Evolutionary conservation across 2,888 invertebrate genomes (phyloP).

Genomic region (Pomacea canaliculata): DNA sequence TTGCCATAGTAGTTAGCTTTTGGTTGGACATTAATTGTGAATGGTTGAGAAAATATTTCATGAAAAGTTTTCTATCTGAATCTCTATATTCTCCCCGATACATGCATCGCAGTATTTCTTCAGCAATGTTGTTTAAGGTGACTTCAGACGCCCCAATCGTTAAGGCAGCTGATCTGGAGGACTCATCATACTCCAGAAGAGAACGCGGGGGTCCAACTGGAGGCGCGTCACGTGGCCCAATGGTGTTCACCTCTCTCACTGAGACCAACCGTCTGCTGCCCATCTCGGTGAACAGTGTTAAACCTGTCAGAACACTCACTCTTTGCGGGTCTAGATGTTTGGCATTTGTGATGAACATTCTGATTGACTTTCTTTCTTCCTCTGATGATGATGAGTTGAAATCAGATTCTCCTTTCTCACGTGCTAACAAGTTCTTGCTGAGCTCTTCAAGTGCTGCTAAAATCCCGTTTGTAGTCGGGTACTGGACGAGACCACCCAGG

Average conservation of each 20-base stretch:
- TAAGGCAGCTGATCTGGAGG: slow-evolving; percentile 14
- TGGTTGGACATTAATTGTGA: background rate
- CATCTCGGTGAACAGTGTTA: slow-evolving; percentile 14
- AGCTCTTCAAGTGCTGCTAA: slow-evolving; percentile 13
- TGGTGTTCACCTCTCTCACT: background rate
- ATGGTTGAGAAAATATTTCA: slow-evolving; percentile 27
- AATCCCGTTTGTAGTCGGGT: slow-evolving; percentile 24
- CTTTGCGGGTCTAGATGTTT: background rate
- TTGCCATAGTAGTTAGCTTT: slow-evolving; percentile 2
- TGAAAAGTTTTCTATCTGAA: slow-evolving; percentile 14
- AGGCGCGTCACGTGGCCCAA: slow-evolving; percentile 5
- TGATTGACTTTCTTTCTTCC: slow-evolving; percentile 13
- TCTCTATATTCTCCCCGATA: background rate
- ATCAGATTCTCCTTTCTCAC: background rate
- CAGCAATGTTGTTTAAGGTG: slow-evolving; percentile 2
- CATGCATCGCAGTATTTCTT: slow-evolving; percentile 11
- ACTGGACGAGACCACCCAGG: slow-evolving; percentile 24
- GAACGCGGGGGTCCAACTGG: slow-evolving; percentile 6
- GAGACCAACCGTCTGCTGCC: slow-evolving; percentile 6
- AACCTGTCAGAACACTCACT: slow-evolving; percentile 1
- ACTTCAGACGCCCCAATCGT: slow-evolving; percentile 17
- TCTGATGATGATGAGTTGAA: slow-evolving; percentile 20
- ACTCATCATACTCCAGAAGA: background rate
- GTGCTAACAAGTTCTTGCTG: background rate
- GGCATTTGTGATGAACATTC: background rate